Conservation (phyloP, 2,888 invertebrate genomes). For the Oxystoma pomonae region DNA sequence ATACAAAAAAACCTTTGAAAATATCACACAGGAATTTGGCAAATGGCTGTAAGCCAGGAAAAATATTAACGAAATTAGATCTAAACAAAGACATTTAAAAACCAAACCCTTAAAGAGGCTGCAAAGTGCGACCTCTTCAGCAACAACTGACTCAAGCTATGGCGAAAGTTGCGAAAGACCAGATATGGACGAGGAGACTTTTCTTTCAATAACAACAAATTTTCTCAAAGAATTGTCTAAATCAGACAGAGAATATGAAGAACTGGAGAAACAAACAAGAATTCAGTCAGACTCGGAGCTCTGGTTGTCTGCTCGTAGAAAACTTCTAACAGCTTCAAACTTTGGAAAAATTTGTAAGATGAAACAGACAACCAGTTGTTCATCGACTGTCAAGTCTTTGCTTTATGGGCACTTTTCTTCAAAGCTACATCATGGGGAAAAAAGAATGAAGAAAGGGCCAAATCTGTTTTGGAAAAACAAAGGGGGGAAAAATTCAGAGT, state of each 20-base stretch:
- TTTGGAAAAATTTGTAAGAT: constrained; percentile 18
- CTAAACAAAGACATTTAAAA: not conserved
- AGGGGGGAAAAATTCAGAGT: not conserved
- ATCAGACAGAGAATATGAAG: constrained; percentile 2
- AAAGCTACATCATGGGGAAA: constrained; percentile 12
- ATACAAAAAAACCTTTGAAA: not conserved
- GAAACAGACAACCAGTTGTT: not conserved
- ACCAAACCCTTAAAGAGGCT: too few relatives aligned
- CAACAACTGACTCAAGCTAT: too few relatives aligned
- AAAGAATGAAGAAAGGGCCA: constrained; percentile 11
- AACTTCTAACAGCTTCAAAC: constrained; percentile 12
- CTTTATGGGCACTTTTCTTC: constrained; percentile 9
- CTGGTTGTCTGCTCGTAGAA: not conserved
- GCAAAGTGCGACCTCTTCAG: too few relatives aligned
- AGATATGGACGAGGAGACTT: not conserved
- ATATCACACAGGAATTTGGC: not conserved
- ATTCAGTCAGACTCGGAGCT: not conserved
- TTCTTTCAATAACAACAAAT: not conserved
- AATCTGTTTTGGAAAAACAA: constrained; percentile 11
- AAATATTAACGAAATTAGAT: not conserved
- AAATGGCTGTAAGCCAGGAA: not conserved
- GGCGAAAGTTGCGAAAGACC: too few relatives aligned
- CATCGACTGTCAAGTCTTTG: constrained; percentile 9
- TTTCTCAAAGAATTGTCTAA: not conserved
- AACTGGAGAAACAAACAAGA: not conserved